Conservation (phyloP, 1,140 invertebrate genomes). For the Temnothorax curvispinosus region DNA sequence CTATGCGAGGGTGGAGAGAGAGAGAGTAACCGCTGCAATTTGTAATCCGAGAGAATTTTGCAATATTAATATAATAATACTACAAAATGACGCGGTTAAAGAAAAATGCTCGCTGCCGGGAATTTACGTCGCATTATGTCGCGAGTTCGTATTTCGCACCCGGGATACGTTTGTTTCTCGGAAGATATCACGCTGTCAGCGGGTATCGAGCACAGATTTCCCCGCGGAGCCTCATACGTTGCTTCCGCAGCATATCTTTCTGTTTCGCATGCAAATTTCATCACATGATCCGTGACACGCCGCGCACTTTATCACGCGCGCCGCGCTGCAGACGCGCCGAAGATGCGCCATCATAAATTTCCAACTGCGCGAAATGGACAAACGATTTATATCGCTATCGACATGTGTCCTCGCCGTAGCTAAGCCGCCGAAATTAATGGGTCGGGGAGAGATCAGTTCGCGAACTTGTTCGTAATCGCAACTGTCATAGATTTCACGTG, state of each 20-base stretch:
- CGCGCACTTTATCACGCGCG: slow-evolving; percentile 23
- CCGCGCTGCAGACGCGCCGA: neutral
- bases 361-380: slow-evolving; percentile 34
- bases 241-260: slow-evolving; percentile 23
- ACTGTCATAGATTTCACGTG: slow-evolving; percentile 9
- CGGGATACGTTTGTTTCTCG: slow-evolving; percentile 14
- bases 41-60: neutral
- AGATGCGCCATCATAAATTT: slow-evolving; percentile 28
- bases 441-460: neutral
- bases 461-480: slow-evolving; percentile 38
- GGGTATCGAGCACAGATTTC: slow-evolving; percentile 49
- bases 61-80: neutral
- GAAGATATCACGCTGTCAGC: slow-evolving; percentile 44
- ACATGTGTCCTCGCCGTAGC: slow-evolving; percentile 20
- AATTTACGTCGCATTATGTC: slow-evolving; percentile 9
- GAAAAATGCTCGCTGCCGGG: neutral
- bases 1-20: neutral
- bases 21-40: neutral
- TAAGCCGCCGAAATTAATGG: slow-evolving; percentile 44
- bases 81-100: neutral
- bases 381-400: slow-evolving; percentile 48
- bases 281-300: slow-evolving; percentile 8
- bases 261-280: slow-evolving; percentile 52
- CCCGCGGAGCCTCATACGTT: slow-evolving; percentile 49
- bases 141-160: slow-evolving; percentile 2